A percentile compares a stretch with the other conserved stretches of the same genome.
Evolutionary conservation across 37 sponge, comb jelly and placozoan genomes (phyloP).

Genomic region (Eunapius fragilis): DNA sequence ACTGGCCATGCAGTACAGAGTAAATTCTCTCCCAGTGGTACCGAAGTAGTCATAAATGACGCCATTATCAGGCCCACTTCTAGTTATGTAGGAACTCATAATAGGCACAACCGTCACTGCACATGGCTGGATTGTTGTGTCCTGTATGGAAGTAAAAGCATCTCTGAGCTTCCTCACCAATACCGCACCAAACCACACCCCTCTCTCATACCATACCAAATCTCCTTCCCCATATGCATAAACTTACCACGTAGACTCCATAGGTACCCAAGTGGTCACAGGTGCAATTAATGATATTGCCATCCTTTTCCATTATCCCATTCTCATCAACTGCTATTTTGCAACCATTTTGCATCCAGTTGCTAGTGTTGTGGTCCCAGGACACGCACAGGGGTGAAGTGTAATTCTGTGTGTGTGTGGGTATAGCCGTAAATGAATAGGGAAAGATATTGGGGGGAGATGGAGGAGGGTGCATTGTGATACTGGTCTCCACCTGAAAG

Average conservation of each 20-base stretch:
- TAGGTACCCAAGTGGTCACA: constrained; percentile 1
- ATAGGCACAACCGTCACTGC: too few relatives aligned
- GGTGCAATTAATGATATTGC: not conserved
- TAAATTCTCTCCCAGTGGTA: not conserved
- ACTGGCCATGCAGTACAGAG: not conserved
- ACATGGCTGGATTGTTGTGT: too few relatives aligned
- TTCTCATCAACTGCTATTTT: not conserved
- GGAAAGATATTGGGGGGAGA: too few relatives aligned
- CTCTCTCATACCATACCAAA: not conserved
- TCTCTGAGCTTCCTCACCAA: too few relatives aligned
- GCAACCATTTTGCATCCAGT: not conserved
- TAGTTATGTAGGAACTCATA: not conserved
- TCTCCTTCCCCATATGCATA: not conserved
- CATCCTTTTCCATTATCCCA: not conserved
- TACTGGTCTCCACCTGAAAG: too few relatives aligned
- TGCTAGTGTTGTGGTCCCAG: not conserved
- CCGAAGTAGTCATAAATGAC: not conserved
- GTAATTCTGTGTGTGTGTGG: too few relatives aligned
- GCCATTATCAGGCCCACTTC: not conserved
- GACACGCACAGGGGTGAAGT: not conserved
- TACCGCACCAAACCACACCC: not conserved
- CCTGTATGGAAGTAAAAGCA: too few relatives aligned
- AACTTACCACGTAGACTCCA: constrained; percentile 14
- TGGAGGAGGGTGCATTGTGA: too few relatives aligned
- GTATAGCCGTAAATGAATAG: too few relatives aligned